Evolutionary conservation across 2,888 invertebrate species (phyloP).

Genomic region (Lucinisca nassula): DNA sequence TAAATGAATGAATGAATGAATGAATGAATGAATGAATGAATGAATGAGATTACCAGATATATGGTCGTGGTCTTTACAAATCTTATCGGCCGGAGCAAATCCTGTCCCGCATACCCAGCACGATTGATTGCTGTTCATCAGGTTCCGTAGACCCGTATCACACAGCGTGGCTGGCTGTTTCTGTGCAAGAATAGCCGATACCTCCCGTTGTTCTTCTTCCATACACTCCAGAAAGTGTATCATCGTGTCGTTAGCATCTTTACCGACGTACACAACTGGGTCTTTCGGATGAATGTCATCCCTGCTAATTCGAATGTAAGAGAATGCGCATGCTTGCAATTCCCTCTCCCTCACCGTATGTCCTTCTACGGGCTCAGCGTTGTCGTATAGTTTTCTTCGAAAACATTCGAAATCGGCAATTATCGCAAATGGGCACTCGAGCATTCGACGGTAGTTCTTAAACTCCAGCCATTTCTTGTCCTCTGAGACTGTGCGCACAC

Average conservation of each 20-base stretch:
- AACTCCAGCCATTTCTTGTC: background rate
- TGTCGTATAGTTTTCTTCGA: background rate
- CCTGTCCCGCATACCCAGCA: background rate
- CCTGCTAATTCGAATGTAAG: background rate
- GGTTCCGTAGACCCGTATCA: background rate
- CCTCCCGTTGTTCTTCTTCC: background rate
- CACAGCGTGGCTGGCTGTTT: background rate
- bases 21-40: background rate
- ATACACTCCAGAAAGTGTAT: background rate
- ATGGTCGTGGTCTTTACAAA: background rate
- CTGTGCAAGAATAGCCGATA: background rate
- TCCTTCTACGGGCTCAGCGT: background rate
- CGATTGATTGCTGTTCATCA: background rate
- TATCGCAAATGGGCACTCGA: conserved; percentile 4
- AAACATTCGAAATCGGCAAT: background rate
- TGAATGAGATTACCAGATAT: background rate
- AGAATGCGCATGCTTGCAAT: background rate
- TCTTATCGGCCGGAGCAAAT: background rate
- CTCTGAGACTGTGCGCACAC: background rate
- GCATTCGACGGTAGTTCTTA: background rate
- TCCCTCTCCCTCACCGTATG: background rate
- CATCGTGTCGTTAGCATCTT: background rate
- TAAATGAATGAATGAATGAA: background rate
- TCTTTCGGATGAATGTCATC: background rate
- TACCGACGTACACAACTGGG: background rate